phyloP scores from a whole-genome alignment of 2,888 invertebrate species.

The Siphlonurus alternatus region DNA sequence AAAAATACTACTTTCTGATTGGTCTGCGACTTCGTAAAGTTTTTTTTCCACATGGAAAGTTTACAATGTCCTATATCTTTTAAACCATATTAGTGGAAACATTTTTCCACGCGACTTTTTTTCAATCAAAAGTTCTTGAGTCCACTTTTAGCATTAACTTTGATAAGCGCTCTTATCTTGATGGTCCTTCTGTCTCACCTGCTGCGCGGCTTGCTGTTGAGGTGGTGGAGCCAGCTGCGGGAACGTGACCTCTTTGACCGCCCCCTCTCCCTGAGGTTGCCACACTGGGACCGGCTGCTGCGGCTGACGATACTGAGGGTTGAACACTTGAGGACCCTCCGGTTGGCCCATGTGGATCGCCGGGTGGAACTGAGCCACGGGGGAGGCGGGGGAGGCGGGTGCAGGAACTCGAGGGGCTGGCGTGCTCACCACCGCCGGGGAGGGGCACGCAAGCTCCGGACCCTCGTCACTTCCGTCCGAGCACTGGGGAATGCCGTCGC shows the following conservation, averaged over 20 bases:
- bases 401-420: constrained; percentile 19
- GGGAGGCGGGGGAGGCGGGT: not conserved
- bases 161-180: no score
- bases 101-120: no score
- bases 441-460: constrained; percentile 60
- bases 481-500: constrained; percentile 85
- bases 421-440: constrained; percentile 29
- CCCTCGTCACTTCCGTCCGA: constrained; percentile 85
- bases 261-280: constrained; percentile 16
- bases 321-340: constrained; percentile 16
- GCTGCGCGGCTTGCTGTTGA: constrained; percentile 17
- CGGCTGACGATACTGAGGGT: constrained; percentile 22
- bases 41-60: no score
- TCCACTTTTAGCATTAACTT: no score
- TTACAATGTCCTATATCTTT: no score
- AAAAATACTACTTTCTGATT: no score
- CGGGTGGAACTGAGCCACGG: no score
- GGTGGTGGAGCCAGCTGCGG: constrained; percentile 16
- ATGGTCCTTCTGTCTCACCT: no score
- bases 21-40: no score
- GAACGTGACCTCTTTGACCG: no score
- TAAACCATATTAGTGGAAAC: no score
- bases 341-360: constrained; percentile 16
- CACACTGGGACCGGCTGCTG: constrained; percentile 16
- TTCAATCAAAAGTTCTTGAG: no score